Evolutionary conservation across 2,888 invertebrate genomes (phyloP), one percentile per base, ranked within the genome.

Genomic region (Agriopis leucophaearia): DNA sequence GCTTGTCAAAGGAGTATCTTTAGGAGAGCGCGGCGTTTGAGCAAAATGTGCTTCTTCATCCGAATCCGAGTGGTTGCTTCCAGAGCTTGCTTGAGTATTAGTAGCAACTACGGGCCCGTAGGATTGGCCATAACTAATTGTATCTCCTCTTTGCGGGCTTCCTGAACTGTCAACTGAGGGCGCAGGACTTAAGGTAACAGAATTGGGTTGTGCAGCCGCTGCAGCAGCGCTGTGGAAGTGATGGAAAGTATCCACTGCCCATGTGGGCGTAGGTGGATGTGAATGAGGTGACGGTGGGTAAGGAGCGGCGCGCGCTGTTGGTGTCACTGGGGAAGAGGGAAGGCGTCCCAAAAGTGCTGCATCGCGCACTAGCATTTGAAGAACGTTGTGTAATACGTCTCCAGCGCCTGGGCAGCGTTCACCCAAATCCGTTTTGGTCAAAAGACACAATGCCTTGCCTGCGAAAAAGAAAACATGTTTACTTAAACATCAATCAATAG

Each of bases 361-460:
- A 85, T 98, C 97, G 48, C 97, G 95, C 63, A 97, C 96, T 70
- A 98, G 92, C 95, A 98, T 96, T 87, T 97, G 97, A 54, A 99
- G 95, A 42, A 98, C 98, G 91, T 99, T 99, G 94, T 98, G 98
- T 71, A 99, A 94, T 18, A 99, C 97, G 87, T 99, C 99, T 3
- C 99, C 99, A 42, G 98, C 98, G 18, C 98, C 97, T 0, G 99
- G 98, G 78, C 98, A 98, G 66, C 99, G 95, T 84, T 98, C 98
- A 36, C 97, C 97, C 78, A 99, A 95, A 89, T 99, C 99, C 15
- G 96, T 96, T 87, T 98, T 97, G 55, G 97, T 98, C 73, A 99
- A 92, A 56, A 99, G 95, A 86, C 98, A 98, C 79, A 99, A 93
- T 1, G 99, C 99, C 92, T 99, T 99, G 69, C 97, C 97, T 97